These are phyloP conservation scores for Brachystomella parvula DNA, from an alignment of 1,140 invertebrate genomes.

Conservation along the genomic window DNA sequence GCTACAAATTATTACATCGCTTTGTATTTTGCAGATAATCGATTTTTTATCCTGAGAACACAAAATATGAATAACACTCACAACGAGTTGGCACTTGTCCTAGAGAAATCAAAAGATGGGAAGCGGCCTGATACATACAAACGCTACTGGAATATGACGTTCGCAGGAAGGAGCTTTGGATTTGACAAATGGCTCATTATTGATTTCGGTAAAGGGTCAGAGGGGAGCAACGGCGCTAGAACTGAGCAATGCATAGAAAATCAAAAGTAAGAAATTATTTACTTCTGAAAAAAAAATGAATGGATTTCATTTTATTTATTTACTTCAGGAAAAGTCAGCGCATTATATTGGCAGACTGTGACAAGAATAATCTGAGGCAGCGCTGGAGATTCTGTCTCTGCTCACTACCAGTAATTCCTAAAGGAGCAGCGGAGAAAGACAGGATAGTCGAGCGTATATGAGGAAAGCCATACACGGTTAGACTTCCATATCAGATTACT, in stretches of 20 bases:
- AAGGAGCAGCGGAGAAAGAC: not conserved
- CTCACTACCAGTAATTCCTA: not conserved
- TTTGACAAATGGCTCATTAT: not conserved
- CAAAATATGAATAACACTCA: not conserved
- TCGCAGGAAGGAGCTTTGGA: not conserved
- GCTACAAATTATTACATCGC: not conserved
- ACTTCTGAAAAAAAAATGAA: not conserved
- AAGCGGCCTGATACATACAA: not conserved
- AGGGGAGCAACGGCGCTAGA: not conserved
- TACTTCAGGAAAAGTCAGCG: not conserved
- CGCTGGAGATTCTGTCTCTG: slow-evolving; percentile 5
- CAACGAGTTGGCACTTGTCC: not conserved
- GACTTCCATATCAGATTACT: no score
- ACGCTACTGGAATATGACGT: not conserved
- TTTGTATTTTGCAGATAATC: not conserved
- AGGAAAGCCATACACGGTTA: no score
- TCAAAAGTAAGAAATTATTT: not conserved
- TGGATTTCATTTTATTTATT: not conserved
- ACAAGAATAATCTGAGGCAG: not conserved
- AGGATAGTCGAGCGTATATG: not conserved
- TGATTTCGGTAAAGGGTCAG: not conserved
- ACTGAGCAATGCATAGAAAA: not conserved
- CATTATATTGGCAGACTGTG: not conserved
- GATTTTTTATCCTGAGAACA: not conserved
- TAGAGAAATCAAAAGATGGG: not conserved